Evolutionary conservation across 2,888 invertebrate genomes (phyloP), one percentile per base, ranked within the genome.

Genomic region (Eristalis arbustorum): DNA sequence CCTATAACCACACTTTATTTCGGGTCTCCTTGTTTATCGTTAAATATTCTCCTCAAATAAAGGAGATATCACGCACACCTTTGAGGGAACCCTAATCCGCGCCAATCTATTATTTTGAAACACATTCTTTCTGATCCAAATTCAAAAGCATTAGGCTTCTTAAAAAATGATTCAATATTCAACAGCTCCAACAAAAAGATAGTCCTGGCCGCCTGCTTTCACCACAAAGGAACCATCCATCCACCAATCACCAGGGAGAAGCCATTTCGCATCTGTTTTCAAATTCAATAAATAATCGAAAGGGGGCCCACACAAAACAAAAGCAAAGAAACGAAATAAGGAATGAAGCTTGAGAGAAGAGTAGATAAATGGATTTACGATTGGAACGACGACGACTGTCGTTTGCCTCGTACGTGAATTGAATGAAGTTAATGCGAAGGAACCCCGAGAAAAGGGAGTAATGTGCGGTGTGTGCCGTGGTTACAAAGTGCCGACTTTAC

Each of bases 211-310:
- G 8, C 6, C 8, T 6, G 4, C n/a, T 14, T 59, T 18, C 37
- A 14, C 22, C 40, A 34, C 57, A 59, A 75, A 34, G 3, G 56
- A 49, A 76, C 49, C 61, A 28, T 14, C 49, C 61, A 28, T 14
- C 31, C 31, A 11, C 11, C 18, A 57, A 22, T 22, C 31, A 57
- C 34, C 11, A 18, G n/a, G 31, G 61, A 22, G 25, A 31, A 11
- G 22, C 40, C 40, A 56, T 31, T 42, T 25, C 5, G 23, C 28
- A 31, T 62, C 40, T 76, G 23, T 14, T 40, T 61, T 18, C 23
- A 23, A 34, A 79, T 62, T 34, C 72, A 74, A 68, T 80, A 68
- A 80, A 80, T 69, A 74, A 68, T 68, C 49, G 34, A 74, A 63
- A 37, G 68, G 31, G n/a, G 31, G 31, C 10, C 11, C 22, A 67